These are phyloP conservation scores for Cryptoblepharus egeriae DNA, from an alignment of 2,797 vertebrate genomes.

Conservation along the genomic window DNA sequence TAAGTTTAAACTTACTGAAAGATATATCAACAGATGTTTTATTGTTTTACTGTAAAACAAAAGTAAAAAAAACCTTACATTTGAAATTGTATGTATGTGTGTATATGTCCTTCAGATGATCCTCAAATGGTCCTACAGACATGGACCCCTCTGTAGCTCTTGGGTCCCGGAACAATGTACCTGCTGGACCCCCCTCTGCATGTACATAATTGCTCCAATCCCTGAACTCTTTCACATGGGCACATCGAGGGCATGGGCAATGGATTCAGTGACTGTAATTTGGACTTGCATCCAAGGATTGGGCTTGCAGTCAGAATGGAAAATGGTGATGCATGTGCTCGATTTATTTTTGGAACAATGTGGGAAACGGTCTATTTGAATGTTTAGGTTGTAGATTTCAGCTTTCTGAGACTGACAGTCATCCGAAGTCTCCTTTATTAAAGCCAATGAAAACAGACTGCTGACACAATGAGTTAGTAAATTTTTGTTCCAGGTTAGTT, in stretches of 20 bases:
- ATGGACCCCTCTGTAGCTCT: too few species aligned
- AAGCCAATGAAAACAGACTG: background rate
- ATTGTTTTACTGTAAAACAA: too few species aligned
- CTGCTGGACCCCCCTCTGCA: too few species aligned
- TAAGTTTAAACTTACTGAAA: too few species aligned
- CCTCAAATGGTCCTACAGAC: too few species aligned
- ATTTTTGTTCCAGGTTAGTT: background rate
- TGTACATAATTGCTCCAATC: background rate
- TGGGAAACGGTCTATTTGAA: background rate
- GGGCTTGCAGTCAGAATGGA: background rate
- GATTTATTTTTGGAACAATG: background rate
- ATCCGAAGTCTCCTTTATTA: background rate
- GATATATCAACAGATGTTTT: too few species aligned
- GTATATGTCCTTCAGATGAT: too few species aligned
- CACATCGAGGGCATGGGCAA: too few species aligned
- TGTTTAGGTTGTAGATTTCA: background rate
- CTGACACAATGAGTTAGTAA: background rate
- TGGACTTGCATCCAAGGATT: background rate
- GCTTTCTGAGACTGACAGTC: conserved; percentile 13
- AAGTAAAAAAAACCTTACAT: too few species aligned
- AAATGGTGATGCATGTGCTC: background rate
- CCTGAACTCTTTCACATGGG: background rate
- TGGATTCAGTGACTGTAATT: background rate
- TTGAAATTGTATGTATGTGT: too few species aligned
- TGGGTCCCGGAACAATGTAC: too few species aligned